Evolutionary conservation across 2,888 invertebrate genomes (phyloP).

Genomic region (Flabesymbios commensalis): DNA sequence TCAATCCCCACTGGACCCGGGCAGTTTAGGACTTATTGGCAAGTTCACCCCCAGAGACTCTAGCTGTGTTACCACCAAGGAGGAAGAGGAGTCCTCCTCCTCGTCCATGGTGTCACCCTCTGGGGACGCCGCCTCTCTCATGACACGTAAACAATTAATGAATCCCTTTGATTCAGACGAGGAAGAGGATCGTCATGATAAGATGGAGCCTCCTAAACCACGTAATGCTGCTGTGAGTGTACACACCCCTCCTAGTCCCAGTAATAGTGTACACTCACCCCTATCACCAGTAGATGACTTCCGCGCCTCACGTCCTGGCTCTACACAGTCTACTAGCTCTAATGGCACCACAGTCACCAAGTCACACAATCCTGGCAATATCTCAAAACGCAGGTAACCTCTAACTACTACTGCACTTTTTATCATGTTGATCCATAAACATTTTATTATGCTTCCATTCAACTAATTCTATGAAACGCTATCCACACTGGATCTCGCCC

Average conservation of each 20-base stretch:
- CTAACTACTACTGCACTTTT: too few species aligned
- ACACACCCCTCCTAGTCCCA: neutral
- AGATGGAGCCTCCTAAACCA: neutral
- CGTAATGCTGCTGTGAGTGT: neutral
- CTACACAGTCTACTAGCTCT: too few species aligned
- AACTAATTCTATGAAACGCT: too few species aligned
- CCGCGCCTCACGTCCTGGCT: too few species aligned
- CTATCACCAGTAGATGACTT: neutral
- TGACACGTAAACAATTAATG: constrained; percentile 35
- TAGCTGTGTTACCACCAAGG: neutral
- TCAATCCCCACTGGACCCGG: too few species aligned
- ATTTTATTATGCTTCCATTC: too few species aligned
- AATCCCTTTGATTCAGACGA: constrained; percentile 92
- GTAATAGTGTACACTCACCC: neutral
- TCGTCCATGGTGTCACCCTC: neutral
- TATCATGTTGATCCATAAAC: too few species aligned
- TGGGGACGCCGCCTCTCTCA: constrained; percentile 9
- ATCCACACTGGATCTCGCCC: too few species aligned
- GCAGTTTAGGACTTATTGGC: too few species aligned
- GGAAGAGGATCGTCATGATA: constrained; percentile 62
- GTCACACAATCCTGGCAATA: too few species aligned
- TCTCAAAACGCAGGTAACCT: too few species aligned
- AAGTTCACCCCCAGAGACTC: neutral
- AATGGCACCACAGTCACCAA: too few species aligned
- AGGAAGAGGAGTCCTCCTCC: neutral